Base-by-base conservation (phyloP, 2,888 invertebrate species). In the Epirrhoe alternata region DNA sequence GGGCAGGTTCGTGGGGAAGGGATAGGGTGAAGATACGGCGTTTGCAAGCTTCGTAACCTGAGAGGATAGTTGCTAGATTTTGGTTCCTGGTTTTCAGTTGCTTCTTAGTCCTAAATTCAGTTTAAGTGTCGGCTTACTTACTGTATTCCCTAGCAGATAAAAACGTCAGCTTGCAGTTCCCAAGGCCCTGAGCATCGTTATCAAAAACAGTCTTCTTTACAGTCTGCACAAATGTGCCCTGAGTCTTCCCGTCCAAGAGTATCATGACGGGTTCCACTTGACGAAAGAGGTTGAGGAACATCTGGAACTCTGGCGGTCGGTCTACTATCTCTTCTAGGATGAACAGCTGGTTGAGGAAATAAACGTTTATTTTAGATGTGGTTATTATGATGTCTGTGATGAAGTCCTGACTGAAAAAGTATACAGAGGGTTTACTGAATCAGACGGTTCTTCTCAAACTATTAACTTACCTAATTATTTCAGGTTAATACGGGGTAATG, bases 291-390 rank as follows among this genome's bases (percentile, higher is more conserved):
- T 91, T 92, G 42, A 90, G 87, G 52, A 95, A 94, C 71, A 95
- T 89, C 63, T 91, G 88, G 83, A 95, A 95, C 74, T 95, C 94
- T 0, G 96, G 95, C 0, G 90, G 87, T 0, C 94, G 89, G 82
- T 97, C 97, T 16, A 94, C 86, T 67, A 95, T 94, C 85, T 97
- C 97, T 70, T 96, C 94, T 77, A 97, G 92, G 56, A 96, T 88
- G 80, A 94, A 94, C 1, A 97, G 81, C 94, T 96, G 77, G 47
- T 45, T 35, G 45, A 8, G 33, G 61, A 54, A 51, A n/a, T 45
- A 49, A 7, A 7, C 4, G 8, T 12, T 17, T 45, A 14, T 56
- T 12, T 55, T 14, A 8, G 35, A 35, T 8, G 35, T 35, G 35
- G 8, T 8, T 8, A 35, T 35, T 35, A 35, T 24, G 10, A 35